phyloP scores from a whole-genome alignment of 2,797 vertebrate species.

The Catamblyrhynchus diadema region DNA sequence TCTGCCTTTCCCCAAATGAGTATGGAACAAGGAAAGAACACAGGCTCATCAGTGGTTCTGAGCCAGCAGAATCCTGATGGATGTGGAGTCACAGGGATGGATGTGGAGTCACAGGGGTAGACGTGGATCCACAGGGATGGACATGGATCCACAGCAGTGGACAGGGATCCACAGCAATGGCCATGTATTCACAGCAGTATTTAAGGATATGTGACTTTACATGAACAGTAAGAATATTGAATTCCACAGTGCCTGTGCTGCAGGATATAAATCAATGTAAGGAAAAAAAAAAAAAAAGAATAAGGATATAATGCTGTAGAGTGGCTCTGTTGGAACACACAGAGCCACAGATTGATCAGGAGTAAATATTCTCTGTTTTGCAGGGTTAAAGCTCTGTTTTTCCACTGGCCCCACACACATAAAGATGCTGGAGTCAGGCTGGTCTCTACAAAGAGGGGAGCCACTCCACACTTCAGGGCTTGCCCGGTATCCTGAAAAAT shows the following conservation, averaged over 20 bases:
- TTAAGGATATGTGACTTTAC: background rate
- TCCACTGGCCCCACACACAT: background rate
- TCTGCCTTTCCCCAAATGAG: background rate
- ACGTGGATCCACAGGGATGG: no score
- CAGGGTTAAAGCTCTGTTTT: background rate
- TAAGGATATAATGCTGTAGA: accelerated
- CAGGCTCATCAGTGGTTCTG: accelerated
- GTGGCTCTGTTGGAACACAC: background rate
- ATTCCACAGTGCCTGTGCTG: background rate
- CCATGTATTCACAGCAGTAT: background rate
- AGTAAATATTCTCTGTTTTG: background rate
- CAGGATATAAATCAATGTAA: background rate
- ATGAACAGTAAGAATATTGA: background rate
- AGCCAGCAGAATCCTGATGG: background rate
- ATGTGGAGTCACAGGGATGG: background rate
- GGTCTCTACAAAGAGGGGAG: background rate
- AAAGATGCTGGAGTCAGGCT: background rate
- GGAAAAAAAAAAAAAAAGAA: accelerated
- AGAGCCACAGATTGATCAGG: background rate
- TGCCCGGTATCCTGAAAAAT: background rate
- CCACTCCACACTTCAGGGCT: no score
- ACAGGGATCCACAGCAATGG: no score
- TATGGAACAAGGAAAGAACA: background rate
- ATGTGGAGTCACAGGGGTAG: no score
- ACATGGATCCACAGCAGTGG: background rate